A percentile compares a stretch with the other conserved stretches of the same genome.
Conservation (phyloP, 2,797 vertebrate genomes). For the Catharus ustulatus region DNA sequence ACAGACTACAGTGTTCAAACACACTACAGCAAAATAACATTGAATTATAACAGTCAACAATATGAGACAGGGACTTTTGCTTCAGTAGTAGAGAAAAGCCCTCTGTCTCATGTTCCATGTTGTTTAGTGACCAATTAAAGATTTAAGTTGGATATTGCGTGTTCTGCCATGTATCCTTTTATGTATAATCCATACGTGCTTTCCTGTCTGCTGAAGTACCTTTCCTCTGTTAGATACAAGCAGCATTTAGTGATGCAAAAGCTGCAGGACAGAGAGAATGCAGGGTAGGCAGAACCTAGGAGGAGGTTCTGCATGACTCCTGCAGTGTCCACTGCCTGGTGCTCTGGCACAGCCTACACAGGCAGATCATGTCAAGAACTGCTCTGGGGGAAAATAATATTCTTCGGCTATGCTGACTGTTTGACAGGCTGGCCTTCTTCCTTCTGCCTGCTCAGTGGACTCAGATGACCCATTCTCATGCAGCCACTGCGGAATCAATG, state of each 20-base stretch:
- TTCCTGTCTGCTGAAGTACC: not conserved
- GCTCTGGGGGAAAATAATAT: not conserved
- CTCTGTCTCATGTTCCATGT: not conserved
- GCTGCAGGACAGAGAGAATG: not conserved
- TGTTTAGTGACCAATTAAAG: not conserved
- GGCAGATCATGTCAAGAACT: not conserved
- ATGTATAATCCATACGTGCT: not conserved
- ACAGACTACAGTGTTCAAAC: not conserved
- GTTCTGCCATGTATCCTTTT: not conserved
- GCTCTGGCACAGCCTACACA: not conserved
- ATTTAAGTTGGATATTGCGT: not conserved
- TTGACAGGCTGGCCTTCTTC: not conserved
- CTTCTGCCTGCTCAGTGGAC: not conserved
- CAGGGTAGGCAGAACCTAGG: not conserved
- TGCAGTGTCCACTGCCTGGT: not conserved
- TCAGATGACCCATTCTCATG: conserved; percentile 2
- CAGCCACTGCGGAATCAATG: not conserved
- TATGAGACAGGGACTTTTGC: not conserved
- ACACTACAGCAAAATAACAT: not conserved
- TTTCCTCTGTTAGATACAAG: not conserved
- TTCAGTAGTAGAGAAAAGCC: not conserved
- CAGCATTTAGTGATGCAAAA: not conserved
- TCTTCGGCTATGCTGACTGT: not conserved
- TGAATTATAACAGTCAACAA: not conserved
- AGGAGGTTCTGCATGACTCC: not conserved